These are phyloP conservation scores for Stichopus chloronotus DNA, from an alignment of 35 echinoderm and acorn worm genomes.

Conservation along the genomic window DNA sequence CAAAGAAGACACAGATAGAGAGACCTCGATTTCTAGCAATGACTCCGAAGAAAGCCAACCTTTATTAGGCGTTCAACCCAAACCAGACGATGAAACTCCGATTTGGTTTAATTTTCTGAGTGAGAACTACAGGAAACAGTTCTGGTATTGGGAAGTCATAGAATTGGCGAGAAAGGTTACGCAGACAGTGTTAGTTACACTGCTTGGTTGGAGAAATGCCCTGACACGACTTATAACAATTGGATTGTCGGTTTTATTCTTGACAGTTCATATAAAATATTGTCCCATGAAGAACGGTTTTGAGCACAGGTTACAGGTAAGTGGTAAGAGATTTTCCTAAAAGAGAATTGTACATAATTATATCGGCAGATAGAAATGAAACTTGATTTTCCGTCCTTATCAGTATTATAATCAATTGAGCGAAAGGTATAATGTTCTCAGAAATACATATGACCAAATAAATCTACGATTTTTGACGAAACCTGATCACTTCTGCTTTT, in stretches of 20 bases:
- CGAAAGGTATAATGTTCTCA: no score
- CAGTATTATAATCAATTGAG: no score
- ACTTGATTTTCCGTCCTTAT: no score
- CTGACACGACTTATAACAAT: slow-evolving; percentile 44
- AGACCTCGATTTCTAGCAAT: neutral
- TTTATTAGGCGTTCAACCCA: neutral
- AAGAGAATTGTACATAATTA: no score
- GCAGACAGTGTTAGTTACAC: slow-evolving; percentile 48
- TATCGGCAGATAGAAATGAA: no score
- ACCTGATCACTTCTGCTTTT: no score
- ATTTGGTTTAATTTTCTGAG: slow-evolving; percentile 49
- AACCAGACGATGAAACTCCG: neutral
- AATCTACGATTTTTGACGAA: no score
- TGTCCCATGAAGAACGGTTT: slow-evolving; percentile 55
- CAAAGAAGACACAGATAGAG: neutral
- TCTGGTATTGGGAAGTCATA: slow-evolving; percentile 67
- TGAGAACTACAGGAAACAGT: slow-evolving; percentile 64
- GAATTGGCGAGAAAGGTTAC: slow-evolving; percentile 61
- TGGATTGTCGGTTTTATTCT: slow-evolving; percentile 43
- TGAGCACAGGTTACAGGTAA: slow-evolving; percentile 62
- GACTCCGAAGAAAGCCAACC: neutral
- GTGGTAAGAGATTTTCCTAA: neutral
- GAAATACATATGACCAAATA: no score
- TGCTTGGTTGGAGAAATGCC: slow-evolving; percentile 46
- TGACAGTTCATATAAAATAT: slow-evolving; percentile 45